Percentiles rank a stretch among this genome's conserved stretches.
phyloP scores from a whole-genome alignment of 2,888 invertebrate species.

The Neoaliturus tenellus region DNA sequence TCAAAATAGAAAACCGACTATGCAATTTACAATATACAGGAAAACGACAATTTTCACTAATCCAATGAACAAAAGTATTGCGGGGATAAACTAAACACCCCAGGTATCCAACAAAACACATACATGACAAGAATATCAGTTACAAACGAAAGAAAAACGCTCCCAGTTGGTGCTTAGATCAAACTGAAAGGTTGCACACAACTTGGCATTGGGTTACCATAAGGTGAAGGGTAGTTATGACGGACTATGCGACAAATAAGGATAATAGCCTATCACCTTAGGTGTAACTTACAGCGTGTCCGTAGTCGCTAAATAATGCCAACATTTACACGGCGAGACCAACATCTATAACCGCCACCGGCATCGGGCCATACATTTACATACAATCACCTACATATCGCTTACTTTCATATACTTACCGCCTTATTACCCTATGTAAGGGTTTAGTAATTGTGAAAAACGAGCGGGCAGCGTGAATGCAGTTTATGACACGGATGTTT shows the following conservation, averaged over 20 bases:
- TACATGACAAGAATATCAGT: not conserved
- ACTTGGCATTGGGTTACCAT: not conserved
- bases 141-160: not conserved
- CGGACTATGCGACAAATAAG: conserved; percentile 18
- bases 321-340: not conserved
- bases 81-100: not conserved
- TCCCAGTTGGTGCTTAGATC: not conserved
- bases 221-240: conserved; percentile 31
- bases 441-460: conserved; percentile 51
- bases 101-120: not conserved
- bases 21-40: no score
- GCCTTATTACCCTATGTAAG: conserved; percentile 50
- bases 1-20: no score
- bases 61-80: no score
- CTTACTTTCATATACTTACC: conserved; percentile 30
- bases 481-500: conserved; percentile 27
- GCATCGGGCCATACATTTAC: conserved; percentile 36
- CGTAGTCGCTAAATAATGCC: no score
- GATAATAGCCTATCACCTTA: conserved; percentile 39
- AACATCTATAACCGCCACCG: conserved; percentile 36
- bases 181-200: not conserved
- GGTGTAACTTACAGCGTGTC: no score
- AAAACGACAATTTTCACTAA: no score
- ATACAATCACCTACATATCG: conserved; percentile 53
- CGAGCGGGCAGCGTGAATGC: conserved; percentile 24